These are phyloP conservation scores for Chloroceryle aenea DNA, from an alignment of 2,113 vertebrate species.

Conservation along the genomic window DNA sequence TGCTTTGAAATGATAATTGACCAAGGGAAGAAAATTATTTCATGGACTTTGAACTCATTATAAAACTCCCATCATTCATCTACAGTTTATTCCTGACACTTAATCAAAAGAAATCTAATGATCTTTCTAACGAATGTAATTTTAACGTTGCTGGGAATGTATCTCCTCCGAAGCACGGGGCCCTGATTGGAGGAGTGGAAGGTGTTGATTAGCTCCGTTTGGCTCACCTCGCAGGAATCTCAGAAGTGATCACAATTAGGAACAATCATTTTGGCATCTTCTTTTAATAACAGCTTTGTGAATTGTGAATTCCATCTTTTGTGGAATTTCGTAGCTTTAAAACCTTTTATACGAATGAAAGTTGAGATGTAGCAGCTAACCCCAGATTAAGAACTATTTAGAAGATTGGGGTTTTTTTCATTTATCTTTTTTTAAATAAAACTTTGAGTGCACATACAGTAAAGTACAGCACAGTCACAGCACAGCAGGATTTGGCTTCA, in stretches of 20 bases:
- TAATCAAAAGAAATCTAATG: conserved; percentile 75
- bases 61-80: conserved; percentile 72
- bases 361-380: neutral
- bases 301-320: neutral
- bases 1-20: conserved; percentile 81
- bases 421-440: neutral
- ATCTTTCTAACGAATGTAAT: conserved; percentile 16
- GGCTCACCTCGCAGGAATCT: neutral
- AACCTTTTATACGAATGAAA: neutral
- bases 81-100: conserved; percentile 75
- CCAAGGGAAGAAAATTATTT: conserved; percentile 74
- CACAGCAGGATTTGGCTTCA: neutral
- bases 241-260: neutral
- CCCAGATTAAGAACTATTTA: neutral
- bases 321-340: neutral
- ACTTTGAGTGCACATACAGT: neutral
- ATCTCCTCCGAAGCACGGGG: neutral
- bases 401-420: neutral
- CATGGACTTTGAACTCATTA: conserved; percentile 74
- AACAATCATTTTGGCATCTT: neutral
- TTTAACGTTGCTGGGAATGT: neutral
- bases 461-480: neutral
- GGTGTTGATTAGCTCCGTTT: neutral
- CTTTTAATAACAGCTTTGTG: neutral
- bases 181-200: neutral